Evolutionary conservation across 2,113 vertebrate species (phyloP).

Genomic region (Cacatua alba): DNA sequence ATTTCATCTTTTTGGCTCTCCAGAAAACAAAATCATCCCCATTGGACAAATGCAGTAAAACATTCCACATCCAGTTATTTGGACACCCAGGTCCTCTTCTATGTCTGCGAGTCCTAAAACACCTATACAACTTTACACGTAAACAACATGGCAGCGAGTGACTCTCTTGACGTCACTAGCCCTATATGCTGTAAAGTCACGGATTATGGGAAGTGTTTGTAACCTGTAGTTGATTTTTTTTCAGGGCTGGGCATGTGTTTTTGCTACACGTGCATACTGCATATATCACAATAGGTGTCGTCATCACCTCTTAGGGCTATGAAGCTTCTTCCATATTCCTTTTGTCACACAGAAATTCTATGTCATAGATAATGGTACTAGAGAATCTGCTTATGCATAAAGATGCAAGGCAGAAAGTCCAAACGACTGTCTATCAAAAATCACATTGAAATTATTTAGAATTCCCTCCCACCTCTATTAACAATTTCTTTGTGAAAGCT

Average conservation of each 20-base stretch:
- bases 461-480: background rate
- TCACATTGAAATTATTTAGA: background rate
- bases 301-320: background rate
- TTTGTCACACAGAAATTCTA: background rate
- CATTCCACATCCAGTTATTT: background rate
- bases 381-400: background rate
- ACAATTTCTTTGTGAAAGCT: background rate
- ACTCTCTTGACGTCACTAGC: background rate
- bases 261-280: rapidly evolving
- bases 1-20: background rate
- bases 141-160: background rate
- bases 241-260: background rate
- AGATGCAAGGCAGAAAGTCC: background rate
- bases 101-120: background rate
- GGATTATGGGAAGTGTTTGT: background rate
- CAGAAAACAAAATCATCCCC: background rate
- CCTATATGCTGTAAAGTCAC: background rate
- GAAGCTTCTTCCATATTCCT: background rate
- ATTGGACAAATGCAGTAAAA: background rate
- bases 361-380: background rate
- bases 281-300: background rate
- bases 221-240: background rate
- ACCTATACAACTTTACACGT: background rate
- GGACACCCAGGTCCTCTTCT: background rate
- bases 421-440: background rate